Percentiles rank a stretch among this genome's conserved stretches.
phyloP scores from a whole-genome alignment of 2,888 invertebrate genomes.

The Noctuana brunneofusca region DNA sequence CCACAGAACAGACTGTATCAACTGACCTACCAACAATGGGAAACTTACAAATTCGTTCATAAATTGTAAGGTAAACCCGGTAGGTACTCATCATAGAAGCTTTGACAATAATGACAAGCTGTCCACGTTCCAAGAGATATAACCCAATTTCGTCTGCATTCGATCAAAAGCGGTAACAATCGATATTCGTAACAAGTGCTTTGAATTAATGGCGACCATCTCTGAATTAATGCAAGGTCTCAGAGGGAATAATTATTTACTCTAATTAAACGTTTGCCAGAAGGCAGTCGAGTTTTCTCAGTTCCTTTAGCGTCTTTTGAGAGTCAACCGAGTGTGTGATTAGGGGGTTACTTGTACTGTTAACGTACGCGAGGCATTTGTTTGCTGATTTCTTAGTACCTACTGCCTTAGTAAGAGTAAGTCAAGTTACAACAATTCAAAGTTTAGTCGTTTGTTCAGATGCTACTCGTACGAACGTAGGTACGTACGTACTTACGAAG shows the following conservation, averaged over 20 bases:
- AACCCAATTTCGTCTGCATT: constrained; percentile 17
- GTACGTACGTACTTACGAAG: no score
- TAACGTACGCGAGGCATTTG: constrained; percentile 40
- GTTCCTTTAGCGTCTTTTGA: constrained; percentile 57
- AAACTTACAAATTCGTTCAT: no score
- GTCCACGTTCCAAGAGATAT: background rate
- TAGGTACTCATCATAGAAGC: background rate
- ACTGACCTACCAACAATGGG: no score
- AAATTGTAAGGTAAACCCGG: background rate
- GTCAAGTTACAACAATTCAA: constrained; percentile 35
- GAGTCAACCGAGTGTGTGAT: constrained; percentile 70
- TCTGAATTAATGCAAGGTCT: constrained; percentile 45
- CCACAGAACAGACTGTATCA: no score
- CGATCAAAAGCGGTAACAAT: constrained; percentile 39
- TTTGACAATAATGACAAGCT: constrained; percentile 4
- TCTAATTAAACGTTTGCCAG: constrained; percentile 45
- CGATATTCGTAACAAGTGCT: constrained; percentile 41
- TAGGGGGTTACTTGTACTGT: constrained; percentile 57
- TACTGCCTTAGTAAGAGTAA: constrained; percentile 35
- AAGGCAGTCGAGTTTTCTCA: constrained; percentile 54
- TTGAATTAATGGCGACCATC: constrained; percentile 44
- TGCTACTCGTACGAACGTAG: constrained; percentile 19
- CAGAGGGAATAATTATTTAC: constrained; percentile 55
- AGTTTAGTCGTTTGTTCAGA: constrained; percentile 33
- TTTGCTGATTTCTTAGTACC: constrained; percentile 47